Base-by-base conservation (phyloP, 2,113 vertebrate genomes). In the Nanorana parkeri region DNA sequence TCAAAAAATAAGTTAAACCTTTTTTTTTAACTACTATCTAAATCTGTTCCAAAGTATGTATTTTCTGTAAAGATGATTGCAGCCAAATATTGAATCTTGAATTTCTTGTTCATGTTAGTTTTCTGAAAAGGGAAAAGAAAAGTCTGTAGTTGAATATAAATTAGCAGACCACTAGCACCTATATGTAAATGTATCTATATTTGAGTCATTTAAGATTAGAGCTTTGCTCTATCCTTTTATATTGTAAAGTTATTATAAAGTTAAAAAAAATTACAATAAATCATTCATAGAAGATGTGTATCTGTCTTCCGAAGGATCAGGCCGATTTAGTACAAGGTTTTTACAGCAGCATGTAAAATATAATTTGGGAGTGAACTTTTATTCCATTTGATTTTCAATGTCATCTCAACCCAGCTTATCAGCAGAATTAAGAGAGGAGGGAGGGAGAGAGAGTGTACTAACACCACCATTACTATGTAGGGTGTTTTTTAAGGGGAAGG, bases 391-490 rank as follows among this genome's bases (percentile, higher is more conserved):
- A 66, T 85, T 90, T 88, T 76, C 3, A 41, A 68, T 88, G 88
- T 89, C 85, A 85, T 90, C 92, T 90, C 87, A 91, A 4, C 87
- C 84, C 74, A 89, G 89, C 88, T 91, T 88, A 91, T 92, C 84
- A 72, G 84, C 88, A 93, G 88, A 93, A 93, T 82, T 91, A 87
- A 90, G 89, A 91, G 89, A 91, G 84, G 86, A 86, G 87, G n/a
- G 87, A 91, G 84, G 86, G 86, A 87, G 87, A 47, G 13, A 47
- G 41, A 47, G 41, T 11, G 41, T 11, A 47, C 84, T 90, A 89
- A 86, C 84, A 86, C 87, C 83, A 85, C 83, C 84, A 67, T 87
- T 88, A 87, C 90, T 88, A 88, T 89, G 86, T 87, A 88, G 88
- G 77, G 58, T 20, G 26, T 2, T 32, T 68, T 3, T 0, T 83